Percentiles rank a stretch among this genome's conserved stretches.
Conservation (phyloP, 2,797 vertebrate species). For the Amphiprion clarkii region DNA sequence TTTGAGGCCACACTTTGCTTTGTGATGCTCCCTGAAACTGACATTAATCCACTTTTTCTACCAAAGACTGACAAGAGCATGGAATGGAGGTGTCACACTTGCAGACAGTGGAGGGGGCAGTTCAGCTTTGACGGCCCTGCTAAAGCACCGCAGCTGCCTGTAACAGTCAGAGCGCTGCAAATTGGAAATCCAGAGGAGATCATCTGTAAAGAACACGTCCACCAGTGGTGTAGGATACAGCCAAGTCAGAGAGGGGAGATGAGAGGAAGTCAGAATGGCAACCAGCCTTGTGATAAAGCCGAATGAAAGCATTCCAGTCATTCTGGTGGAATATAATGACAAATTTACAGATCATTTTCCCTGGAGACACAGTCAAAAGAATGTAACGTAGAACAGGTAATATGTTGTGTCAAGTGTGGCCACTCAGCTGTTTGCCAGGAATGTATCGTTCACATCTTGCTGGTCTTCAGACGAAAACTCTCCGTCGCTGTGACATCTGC, state of each 20-base stretch:
- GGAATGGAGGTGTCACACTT: conserved; percentile 80
- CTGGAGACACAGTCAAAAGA: conserved; percentile 24
- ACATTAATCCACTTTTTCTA: conserved; percentile 86
- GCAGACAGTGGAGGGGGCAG: conserved; percentile 67
- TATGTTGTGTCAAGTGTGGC: conserved; percentile 51
- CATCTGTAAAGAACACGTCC: conserved; percentile 84
- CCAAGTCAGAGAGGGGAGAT: conserved; percentile 41
- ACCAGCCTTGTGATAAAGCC: conserved; percentile 49
- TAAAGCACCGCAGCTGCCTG: conserved; percentile 73
- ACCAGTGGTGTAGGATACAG: conserved; percentile 63
- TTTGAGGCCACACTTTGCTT: conserved; percentile 75
- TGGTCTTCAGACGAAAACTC: conserved; percentile 66
- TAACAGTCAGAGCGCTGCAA: conserved; percentile 80
- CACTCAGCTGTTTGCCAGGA: conserved; percentile 52
- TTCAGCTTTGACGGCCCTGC: conserved; percentile 66
- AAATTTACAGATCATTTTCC: conserved; percentile 35
- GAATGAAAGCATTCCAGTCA: conserved; percentile 44
- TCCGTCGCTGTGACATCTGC: conserved; percentile 58
- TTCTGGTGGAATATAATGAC: conserved; percentile 20
- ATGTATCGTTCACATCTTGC: conserved; percentile 58
- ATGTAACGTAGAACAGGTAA: conserved; percentile 44
- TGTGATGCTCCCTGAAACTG: conserved; percentile 81
- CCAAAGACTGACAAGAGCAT: conserved; percentile 82
- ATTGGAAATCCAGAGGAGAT: conserved; percentile 86
- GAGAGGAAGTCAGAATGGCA: conserved; percentile 39